Conservation (phyloP, 23 tunicate genomes). For the Ascidia mentula region DNA sequence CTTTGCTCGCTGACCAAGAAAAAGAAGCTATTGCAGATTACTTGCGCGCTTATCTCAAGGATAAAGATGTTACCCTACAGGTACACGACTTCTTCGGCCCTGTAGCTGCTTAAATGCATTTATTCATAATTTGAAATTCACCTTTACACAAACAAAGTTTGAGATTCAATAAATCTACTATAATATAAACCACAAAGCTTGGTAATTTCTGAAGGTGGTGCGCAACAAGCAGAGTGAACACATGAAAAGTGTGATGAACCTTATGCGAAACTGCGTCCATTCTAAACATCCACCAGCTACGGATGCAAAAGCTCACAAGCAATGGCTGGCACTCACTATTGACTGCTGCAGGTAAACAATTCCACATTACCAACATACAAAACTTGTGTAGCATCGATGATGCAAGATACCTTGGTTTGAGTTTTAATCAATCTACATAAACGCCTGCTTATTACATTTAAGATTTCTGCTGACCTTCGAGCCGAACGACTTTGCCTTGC, state of each 20-base stretch:
- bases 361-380: not conserved
- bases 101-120: too few relatives aligned
- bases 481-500: conserved; percentile 57
- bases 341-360: conserved; percentile 83
- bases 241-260: conserved; percentile 23
- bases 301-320: conserved; percentile 47
- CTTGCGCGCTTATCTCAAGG: conserved; percentile 73
- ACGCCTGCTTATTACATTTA: too few relatives aligned
- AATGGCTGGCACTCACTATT: conserved; percentile 71
- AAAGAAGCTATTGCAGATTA: conserved; percentile 78
- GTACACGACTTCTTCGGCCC: conserved; percentile 8
- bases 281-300: conserved; percentile 47
- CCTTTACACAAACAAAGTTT: not conserved
- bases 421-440: too few relatives aligned
- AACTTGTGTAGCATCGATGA: not conserved
- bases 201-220: conserved; percentile 25
- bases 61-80: conserved; percentile 67
- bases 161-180: not conserved
- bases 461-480: conserved; percentile 76
- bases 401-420: not conserved
- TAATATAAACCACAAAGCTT: too few relatives aligned
- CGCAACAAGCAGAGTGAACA: conserved; percentile 45
- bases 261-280: conserved; percentile 52
- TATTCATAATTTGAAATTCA: too few relatives aligned
- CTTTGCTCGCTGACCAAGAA: conserved; percentile 46